Evolutionary conservation across 2,113 vertebrate species (phyloP), one percentile per base, ranked within the genome.

Genomic region (Atlantisia rogersi): DNA sequence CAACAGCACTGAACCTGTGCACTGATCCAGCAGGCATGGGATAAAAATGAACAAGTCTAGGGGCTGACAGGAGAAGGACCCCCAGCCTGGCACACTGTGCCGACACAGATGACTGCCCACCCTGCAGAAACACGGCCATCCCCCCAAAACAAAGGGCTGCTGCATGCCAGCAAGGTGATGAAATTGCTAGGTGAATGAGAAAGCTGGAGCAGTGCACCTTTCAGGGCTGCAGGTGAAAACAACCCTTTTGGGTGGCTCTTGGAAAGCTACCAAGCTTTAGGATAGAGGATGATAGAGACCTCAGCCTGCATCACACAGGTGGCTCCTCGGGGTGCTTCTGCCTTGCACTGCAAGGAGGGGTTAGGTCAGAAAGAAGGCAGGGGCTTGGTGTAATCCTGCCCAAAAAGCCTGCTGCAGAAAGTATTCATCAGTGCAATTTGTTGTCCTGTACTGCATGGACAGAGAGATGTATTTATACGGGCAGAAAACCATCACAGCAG

Each of bases 141-240:
- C 31, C 26, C 2, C 48, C 48, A 48, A 37, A 52, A 46, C 1
- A 44, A 59, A 59, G 37, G 37, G 76, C 29, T 59, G 40, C 50
- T 35, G 18, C 1, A 31, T 37, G 64, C 29, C 64, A 48, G 69
- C 0, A 0, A 59, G n/a, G 39, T 2, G 7, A 26, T 19, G 70
- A 0, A 2, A 37, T 32, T 0, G 1, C 22, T 11, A 2, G 1
- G 0, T 21, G 64, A 53, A 28, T 0, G 1, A 39, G 48, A 26
- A 35, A 46, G 12, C 58, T 9, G 24, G n/a, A 40, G 58, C 79
- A 24, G 53, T 10, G 42, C 16, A 21, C 14, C 8, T 65, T 8
- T 5, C 32, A 6, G 11, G 8, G 12, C 8, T 42, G 28, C 35
- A 62, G 75, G 20, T 37, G 52, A 46, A 70, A 70, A 73, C 28